Evolutionary conservation across 2,888 invertebrate species (phyloP), one percentile per base, ranked within the genome.

Genomic region (Sthenelais limicola): DNA sequence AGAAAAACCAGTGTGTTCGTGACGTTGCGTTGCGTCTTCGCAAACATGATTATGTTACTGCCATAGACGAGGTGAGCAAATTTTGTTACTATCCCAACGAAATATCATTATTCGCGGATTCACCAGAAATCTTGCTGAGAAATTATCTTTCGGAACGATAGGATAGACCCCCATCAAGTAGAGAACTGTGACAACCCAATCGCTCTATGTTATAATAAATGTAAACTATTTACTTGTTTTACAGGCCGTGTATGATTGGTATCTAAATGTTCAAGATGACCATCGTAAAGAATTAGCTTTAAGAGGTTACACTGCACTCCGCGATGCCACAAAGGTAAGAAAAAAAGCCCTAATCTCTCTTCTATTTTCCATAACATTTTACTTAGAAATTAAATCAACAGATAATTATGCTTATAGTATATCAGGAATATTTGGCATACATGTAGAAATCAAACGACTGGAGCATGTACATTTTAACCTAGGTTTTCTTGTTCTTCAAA

Each of bases 211-310:
- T 43, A 15, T 43, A n/a, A 51, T 5, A n/a, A n/a, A 5, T 51
- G 7, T 21, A 28, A 52, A 2, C 26, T 69, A 30, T 33, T 43
- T n/a, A n/a, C 47, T 21, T 54, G 9, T 9, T 33, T 75, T 74
- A n/a, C 75, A 84, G 84, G 76, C 80, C 73, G 82, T 83, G 26
- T 68, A 76, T 66, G 76, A 78, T 15, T 78, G 81, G 78, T 82
- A 81, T 75, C 73, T 78, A 35, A 79, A 81, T 49, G 77, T 80
- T 47, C 79, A 78, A 21, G 71, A 75, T 32, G 74, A 74, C 28
- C 81, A 82, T 73, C 77, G 82, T 32, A 79, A 82, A 69, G 76
- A 79, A 26, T 70, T 84, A 47, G 79, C 80, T 51, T 73, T 83
- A 52, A 32, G 35, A 21, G 73, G 73, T 15, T 73, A 73, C 28